Percentiles rank a stretch among this genome's conserved stretches.
These are phyloP conservation scores for Eilema sororculum DNA, from an alignment of 2,888 invertebrate species.

Conservation along the genomic window DNA sequence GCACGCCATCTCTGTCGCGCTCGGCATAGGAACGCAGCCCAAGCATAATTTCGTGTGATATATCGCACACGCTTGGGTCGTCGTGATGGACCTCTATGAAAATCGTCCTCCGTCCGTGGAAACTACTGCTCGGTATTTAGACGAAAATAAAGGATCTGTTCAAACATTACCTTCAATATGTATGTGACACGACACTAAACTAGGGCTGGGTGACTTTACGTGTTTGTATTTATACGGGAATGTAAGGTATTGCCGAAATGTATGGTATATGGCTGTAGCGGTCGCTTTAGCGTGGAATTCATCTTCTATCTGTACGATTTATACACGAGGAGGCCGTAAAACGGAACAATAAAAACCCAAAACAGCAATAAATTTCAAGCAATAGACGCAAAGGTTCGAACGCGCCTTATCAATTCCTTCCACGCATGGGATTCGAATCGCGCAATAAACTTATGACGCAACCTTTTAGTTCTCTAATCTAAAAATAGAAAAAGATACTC, in stretches of 20 bases:
- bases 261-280: conserved; percentile 77
- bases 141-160: conserved; percentile 57
- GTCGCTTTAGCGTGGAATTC: conserved; percentile 81
- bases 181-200: conserved; percentile 46
- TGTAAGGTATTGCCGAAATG: conserved; percentile 68
- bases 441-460: conserved; percentile 84
- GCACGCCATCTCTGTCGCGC: conserved; percentile 82
- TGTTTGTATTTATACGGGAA: conserved; percentile 60
- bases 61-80: conserved; percentile 78
- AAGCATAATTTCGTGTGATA: conserved; percentile 85
- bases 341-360: conserved; percentile 88
- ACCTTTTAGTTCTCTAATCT: conserved; percentile 53
- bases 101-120: conserved; percentile 67
- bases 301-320: conserved; percentile 86
- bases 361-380: conserved; percentile 88
- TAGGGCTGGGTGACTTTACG: conserved; percentile 45
- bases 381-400: conserved; percentile 87
- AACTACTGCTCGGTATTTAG: conserved; percentile 63
- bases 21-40: conserved; percentile 69
- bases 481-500: conserved; percentile 37
- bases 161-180: conserved; percentile 51
- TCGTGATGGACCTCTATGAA: conserved; percentile 79
- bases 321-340: conserved; percentile 86
- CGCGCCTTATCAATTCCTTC: conserved; percentile 86
- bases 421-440: conserved; percentile 80